Evolutionary conservation across 2,113 vertebrate species (phyloP), one percentile per base, ranked within the genome.

Genomic region (Poicephalus meyeri): DNA sequence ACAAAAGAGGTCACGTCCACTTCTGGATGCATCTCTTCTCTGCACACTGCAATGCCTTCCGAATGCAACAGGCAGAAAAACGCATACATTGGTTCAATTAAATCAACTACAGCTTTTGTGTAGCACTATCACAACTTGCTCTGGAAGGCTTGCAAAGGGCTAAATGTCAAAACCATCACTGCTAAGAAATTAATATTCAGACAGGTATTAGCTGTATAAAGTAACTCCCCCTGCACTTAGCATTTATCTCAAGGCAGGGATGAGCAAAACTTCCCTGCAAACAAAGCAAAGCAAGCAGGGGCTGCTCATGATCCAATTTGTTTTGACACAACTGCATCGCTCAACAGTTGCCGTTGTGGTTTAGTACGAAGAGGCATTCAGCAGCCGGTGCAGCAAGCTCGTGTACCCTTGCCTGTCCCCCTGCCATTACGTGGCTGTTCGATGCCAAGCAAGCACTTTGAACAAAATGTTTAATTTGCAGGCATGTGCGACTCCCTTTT

Each of bases 401-500:
- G 0, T 1, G 41, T 35, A 26, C 70, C 63, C 70, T 64, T 17
- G 0, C 33, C 49, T 80, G 21, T 55, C 11, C 80, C 35, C 37
- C 94, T 55, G 83, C 60, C 80, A 65, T 80, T 42, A 81, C 60
- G 2, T 71, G 63, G 76, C 71, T 76, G 80, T 37, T 95, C 81
- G 56, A 18, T 6, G 8, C 73, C 53, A 6, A 88, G 86, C 1
- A 0, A 81, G 90, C 42, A 33, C 49, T 46, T 68, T 1, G 31
- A 93, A 78, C 80, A 85, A 93, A 93, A 85, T 52, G 89, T 92
- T 97, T 95, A 87, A 95, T 92, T 93, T 91, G 92, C 65, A 87
- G 81, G 70, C 95, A 95, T 35, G 17, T 85, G 76, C 0, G 4
- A 87, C 78, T 87, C 80, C 85, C 87, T 88, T 91, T 66, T 88